Conservation (phyloP, 2,888 invertebrate species). For the Leptopilina drosophilae region DNA sequence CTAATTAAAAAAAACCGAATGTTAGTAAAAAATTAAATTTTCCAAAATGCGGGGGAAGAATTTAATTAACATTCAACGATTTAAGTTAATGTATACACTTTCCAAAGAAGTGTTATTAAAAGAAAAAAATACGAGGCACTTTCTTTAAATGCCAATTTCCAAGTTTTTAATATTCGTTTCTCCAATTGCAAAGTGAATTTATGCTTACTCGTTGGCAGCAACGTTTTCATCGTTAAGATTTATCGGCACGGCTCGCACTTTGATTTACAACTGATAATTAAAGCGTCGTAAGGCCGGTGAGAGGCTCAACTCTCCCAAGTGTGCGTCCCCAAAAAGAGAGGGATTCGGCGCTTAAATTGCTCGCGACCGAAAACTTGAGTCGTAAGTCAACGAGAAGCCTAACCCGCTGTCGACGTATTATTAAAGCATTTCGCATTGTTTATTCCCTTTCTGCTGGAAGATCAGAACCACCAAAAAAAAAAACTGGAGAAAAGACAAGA, state of each 20-base stretch:
- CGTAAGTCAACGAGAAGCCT: slow-evolving; percentile 64
- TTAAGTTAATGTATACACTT: no score
- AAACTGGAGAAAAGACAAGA: background rate
- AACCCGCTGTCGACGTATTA: slow-evolving; percentile 51
- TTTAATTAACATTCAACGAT: no score
- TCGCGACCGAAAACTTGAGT: slow-evolving; percentile 69
- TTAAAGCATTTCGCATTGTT: slow-evolving; percentile 49
- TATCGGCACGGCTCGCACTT: slow-evolving; percentile 63
- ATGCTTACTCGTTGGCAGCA: slow-evolving; percentile 49
- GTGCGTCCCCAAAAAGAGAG: slow-evolving; percentile 60
- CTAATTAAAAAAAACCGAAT: no score
- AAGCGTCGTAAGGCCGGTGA: slow-evolving; percentile 67
- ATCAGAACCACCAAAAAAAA: background rate
- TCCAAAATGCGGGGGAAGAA: no score
- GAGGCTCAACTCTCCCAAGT: slow-evolving; percentile 53
- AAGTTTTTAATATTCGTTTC: slow-evolving; percentile 37
- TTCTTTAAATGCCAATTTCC: slow-evolving; percentile 13
- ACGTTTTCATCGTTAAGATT: slow-evolving; percentile 65
- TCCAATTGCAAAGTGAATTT: slow-evolving; percentile 41
- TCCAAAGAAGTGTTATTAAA: no score
- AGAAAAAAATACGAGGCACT: background rate
- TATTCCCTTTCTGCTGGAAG: background rate
- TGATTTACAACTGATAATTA: slow-evolving; percentile 75
- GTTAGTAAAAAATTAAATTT: no score
- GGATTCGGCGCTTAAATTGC: slow-evolving; percentile 63